These are phyloP conservation scores for Oryzias celebensis DNA, from an alignment of 2,113 vertebrate species.

Conservation along the genomic window DNA sequence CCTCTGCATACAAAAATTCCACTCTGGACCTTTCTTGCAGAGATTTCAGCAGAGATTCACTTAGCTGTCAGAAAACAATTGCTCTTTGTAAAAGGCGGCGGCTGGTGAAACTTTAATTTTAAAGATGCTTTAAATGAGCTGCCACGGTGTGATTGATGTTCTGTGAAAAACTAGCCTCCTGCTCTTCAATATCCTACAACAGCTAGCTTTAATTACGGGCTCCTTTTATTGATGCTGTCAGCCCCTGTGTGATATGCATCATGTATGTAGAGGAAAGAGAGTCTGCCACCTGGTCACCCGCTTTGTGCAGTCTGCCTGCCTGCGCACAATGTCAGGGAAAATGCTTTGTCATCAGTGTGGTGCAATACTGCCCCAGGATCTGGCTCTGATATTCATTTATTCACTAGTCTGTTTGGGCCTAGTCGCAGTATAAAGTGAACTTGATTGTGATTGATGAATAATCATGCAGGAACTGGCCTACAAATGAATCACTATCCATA, in stretches of 20 bases:
- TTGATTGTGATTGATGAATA: slow-evolving; percentile 61
- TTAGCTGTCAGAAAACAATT: slow-evolving; percentile 71
- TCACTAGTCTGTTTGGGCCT: slow-evolving; percentile 39
- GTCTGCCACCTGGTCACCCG: slow-evolving; percentile 45
- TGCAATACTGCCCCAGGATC: slow-evolving; percentile 30
- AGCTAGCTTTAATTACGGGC: slow-evolving; percentile 65
- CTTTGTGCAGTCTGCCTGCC: slow-evolving; percentile 35
- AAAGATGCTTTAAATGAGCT: slow-evolving; percentile 73
- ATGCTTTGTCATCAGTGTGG: slow-evolving; percentile 61
- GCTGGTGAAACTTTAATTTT: slow-evolving; percentile 69
- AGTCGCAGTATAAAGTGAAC: slow-evolving; percentile 46
- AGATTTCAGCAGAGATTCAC: slow-evolving; percentile 62
- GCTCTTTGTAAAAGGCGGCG: slow-evolving; percentile 54
- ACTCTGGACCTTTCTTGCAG: slow-evolving; percentile 42
- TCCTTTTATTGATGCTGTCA: slow-evolving; percentile 65
- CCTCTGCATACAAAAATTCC: slow-evolving; percentile 47
- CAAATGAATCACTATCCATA: slow-evolving; percentile 34
- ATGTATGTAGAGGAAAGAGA: slow-evolving; percentile 51
- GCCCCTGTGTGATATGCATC: slow-evolving; percentile 59
- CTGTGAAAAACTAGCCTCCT: slow-evolving; percentile 38
- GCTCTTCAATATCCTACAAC: slow-evolving; percentile 44
- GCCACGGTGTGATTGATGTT: slow-evolving; percentile 69
- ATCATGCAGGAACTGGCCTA: slow-evolving; percentile 18
- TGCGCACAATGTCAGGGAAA: slow-evolving; percentile 53
- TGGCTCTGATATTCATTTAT: slow-evolving; percentile 55